Conservation (phyloP, 1,140 invertebrate genomes). For the Coenobita brevimanus region DNA sequence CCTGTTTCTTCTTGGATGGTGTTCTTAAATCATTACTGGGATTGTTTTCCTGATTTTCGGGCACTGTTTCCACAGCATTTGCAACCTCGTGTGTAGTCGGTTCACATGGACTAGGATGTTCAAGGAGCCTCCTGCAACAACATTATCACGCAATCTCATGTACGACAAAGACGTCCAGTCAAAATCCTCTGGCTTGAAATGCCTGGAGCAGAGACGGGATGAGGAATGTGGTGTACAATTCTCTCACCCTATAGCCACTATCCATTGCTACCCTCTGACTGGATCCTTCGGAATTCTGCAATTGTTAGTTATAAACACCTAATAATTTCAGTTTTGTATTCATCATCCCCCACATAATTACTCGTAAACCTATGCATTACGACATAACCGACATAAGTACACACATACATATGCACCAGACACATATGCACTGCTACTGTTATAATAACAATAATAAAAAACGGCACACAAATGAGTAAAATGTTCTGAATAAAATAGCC, state of each 20-base stretch:
- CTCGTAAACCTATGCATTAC: too few species aligned
- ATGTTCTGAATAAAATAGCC: too few species aligned
- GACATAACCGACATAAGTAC: not conserved
- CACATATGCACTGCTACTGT: too few species aligned
- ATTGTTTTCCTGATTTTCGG: too few species aligned
- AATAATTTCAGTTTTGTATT: not conserved
- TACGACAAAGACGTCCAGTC: not conserved
- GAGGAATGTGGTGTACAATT: not conserved
- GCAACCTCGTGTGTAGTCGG: not conserved
- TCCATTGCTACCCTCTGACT: too few species aligned
- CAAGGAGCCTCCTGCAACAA: not conserved
- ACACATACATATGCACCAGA: not conserved
- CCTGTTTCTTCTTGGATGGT: not conserved
- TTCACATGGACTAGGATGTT: not conserved
- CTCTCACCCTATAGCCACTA: not conserved
- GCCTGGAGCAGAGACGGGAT: not conserved
- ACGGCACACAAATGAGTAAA: too few species aligned
- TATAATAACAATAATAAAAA: too few species aligned
- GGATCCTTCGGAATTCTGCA: not conserved
- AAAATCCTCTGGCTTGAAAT: not conserved
- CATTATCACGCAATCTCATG: not conserved
- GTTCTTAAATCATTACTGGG: too few species aligned
- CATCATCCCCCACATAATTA: not conserved
- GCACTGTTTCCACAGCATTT: too few species aligned
- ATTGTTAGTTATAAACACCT: not conserved